A percentile compares a stretch with the other conserved stretches of the same genome.
phyloP scores from a whole-genome alignment of 2,113 vertebrate genomes.

The Plecotus auritus region DNA sequence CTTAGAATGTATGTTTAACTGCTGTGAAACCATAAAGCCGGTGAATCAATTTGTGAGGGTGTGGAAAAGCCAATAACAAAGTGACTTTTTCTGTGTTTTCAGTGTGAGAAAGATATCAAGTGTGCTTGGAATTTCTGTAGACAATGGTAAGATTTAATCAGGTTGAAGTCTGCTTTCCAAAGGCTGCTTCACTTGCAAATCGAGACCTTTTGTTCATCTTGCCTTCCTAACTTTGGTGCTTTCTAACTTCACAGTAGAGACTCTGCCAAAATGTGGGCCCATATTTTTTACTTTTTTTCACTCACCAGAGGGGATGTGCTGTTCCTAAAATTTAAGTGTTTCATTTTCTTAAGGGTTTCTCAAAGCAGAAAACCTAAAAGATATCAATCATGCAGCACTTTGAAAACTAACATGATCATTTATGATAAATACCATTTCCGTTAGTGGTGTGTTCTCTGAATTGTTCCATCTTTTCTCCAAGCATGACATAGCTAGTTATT shows the following conservation, averaged over 20 bases:
- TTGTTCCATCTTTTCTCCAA: background rate
- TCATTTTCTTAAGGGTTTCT: constrained; percentile 14
- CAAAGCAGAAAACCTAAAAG: constrained; percentile 41
- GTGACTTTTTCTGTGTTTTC: constrained; percentile 97
- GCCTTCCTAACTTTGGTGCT: constrained; percentile 80
- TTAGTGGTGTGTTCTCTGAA: background rate
- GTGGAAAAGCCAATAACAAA: constrained; percentile 89
- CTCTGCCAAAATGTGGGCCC: background rate
- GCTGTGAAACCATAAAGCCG: constrained; percentile 71
- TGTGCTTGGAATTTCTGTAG: constrained; percentile 99
- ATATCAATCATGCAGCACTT: background rate
- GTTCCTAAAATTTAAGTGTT: background rate
- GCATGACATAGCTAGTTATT: background rate
- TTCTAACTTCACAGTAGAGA: constrained; percentile 72
- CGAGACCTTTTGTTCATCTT: constrained; percentile 74
- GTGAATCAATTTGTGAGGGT: constrained; percentile 77
- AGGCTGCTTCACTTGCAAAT: constrained; percentile 76
- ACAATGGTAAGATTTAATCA: constrained; percentile 96
- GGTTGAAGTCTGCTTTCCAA: constrained; percentile 85
- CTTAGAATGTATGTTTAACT: constrained; percentile 50
- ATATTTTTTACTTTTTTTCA: background rate
- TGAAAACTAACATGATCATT: background rate
- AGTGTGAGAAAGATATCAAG: constrained; percentile 99
- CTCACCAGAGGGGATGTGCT: background rate
- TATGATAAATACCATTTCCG: background rate